Evolutionary conservation across 2,113 vertebrate species (phyloP), one percentile per base, ranked within the genome.

Genomic region (Dinomys branickii): DNA sequence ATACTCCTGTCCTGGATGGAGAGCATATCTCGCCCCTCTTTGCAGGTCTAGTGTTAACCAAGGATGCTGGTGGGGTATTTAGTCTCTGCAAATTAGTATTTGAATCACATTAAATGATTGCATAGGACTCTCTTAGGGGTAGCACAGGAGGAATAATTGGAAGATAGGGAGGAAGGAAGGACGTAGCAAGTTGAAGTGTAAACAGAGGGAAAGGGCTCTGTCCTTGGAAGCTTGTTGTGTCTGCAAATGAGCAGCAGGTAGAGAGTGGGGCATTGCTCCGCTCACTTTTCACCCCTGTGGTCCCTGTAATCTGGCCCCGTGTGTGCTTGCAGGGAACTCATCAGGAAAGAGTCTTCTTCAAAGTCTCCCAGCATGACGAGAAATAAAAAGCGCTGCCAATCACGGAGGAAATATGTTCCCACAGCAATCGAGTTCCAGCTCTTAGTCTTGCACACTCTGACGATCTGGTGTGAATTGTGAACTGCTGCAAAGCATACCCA

Each of bases 401-500:
- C 38, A 17, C 0, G 5, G 41, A 78, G 71, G 44, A 91, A 65
- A 83, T 1, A 3, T 78, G 86, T 85, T 81, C 38, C 28, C 1
- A 1, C 35, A 95, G 33, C 41, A 54, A 14, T 81, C 0, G 3
- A 11, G 33, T 75, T 88, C 77, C 59, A 73, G 10, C 35, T 35
- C 20, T 13, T 33, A 56, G 28, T 85, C 61, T 47, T 41, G 77
- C 91, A 63, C 1, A 0, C 47, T 71, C 90, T 67, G 41, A 28
- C 22, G 19, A 11, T 90, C 92, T 61, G 82, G 1, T 54, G 28
- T 22, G 44, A 47, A 19, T 0, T 85, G 41, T 9, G 20, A 67
- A 75, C 87, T 85, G 54, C 73, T 94, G 88, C 83, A 54, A 47
- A 88, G 83, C 41, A 20, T 24, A 41, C 86, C 41, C 91, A 94